Evolutionary conservation across 2,888 invertebrate genomes (phyloP).

Genomic region (Imbricaverruca yamaguchii): DNA sequence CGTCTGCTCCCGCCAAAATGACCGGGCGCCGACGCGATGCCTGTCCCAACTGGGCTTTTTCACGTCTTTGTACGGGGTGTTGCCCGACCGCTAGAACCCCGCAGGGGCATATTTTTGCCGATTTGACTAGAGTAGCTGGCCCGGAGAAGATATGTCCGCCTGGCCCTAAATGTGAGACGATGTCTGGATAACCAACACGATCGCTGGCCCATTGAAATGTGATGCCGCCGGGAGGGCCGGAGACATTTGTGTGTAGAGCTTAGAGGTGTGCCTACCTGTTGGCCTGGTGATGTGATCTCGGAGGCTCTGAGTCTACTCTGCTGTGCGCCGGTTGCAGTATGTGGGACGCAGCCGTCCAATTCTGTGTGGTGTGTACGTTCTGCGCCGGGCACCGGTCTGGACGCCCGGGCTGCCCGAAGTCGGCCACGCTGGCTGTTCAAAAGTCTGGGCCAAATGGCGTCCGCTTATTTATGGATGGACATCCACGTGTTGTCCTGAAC

Average conservation of each 20-base stretch:
- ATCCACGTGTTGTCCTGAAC: neutral
- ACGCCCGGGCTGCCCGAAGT: neutral
- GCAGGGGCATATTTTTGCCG: conserved; percentile 3
- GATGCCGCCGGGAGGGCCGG: neutral
- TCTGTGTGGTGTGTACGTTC: neutral
- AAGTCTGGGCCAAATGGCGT: neutral
- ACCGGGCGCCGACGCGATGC: neutral
- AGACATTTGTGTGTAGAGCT: neutral
- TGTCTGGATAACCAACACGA: neutral
- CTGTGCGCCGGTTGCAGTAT: neutral
- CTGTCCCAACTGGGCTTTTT: neutral
- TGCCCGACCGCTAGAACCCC: neutral
- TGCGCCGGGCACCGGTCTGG: neutral
- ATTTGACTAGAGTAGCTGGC: neutral
- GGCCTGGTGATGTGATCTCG: neutral
- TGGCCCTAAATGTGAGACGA: neutral
- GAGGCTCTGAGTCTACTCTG: neutral
- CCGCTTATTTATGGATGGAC: neutral
- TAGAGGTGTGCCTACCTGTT: neutral
- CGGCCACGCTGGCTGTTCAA: neutral
- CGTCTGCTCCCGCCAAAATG: neutral
- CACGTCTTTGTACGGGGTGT: neutral
- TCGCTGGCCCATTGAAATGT: neutral
- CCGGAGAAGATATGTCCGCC: neutral
- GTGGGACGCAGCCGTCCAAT: neutral